These are phyloP conservation scores for Choristoneura fumiferana DNA, from an alignment of 1,140 invertebrate species.

Conservation along the genomic window DNA sequence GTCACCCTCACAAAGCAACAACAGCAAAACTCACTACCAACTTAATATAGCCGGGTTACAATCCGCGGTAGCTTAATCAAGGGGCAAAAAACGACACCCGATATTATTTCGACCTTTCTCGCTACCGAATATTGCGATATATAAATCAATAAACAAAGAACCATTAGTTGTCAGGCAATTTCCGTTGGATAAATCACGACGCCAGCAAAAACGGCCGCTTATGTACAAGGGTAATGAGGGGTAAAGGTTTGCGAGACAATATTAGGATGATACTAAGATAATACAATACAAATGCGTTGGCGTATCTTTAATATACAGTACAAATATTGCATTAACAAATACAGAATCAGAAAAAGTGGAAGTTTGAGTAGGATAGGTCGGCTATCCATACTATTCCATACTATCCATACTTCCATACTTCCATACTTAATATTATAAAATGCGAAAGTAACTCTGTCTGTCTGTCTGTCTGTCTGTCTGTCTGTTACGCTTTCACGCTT, in stretches of 20 bases:
- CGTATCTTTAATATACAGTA: no score
- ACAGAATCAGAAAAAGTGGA: no score
- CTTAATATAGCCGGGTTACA: constrained; percentile 42
- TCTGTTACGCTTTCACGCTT: no score
- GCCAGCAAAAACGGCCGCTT: constrained; percentile 48
- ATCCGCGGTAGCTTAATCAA: constrained; percentile 58
- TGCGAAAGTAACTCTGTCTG: no score
- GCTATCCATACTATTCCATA: no score
- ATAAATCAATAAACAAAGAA: constrained; percentile 77
- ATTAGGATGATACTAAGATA: no score
- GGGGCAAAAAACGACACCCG: constrained; percentile 45
- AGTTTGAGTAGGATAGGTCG: no score
- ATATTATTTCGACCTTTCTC: constrained; percentile 56
- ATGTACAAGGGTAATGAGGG: constrained; percentile 53
- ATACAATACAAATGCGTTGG: no score
- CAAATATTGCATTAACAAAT: no score
- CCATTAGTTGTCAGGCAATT: constrained; percentile 74
- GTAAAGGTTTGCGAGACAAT: constrained; percentile 25
- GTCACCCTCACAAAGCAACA: constrained; percentile 21
- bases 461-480: no score
- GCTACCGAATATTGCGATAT: constrained; percentile 73
- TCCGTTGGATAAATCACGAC: constrained; percentile 75
- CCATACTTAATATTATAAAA: no score
- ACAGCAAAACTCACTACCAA: constrained; percentile 26
- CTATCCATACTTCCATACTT: no score